Conservation (phyloP, 1,140 invertebrate species). For the Saxidomus purpurata region DNA sequence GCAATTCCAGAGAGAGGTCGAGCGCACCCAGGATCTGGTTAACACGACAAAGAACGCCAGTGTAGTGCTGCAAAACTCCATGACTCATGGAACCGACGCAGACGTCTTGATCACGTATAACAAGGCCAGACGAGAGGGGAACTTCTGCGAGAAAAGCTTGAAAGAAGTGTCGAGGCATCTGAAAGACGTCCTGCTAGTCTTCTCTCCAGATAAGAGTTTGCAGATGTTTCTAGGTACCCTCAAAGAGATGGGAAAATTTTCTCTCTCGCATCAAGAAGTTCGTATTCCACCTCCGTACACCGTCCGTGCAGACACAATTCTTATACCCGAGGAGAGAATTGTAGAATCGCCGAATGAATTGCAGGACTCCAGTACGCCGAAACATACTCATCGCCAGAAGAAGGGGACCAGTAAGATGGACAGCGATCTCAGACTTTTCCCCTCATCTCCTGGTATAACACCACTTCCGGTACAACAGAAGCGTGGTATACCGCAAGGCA, state of each 20-base stretch:
- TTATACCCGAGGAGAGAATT: slow-evolving; percentile 54
- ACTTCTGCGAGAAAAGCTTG: slow-evolving; percentile 69
- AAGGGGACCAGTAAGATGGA: slow-evolving; percentile 3
- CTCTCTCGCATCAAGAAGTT: slow-evolving; percentile 60
- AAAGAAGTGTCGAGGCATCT: slow-evolving; percentile 65
- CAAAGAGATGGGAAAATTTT: slow-evolving; percentile 68
- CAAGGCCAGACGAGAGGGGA: slow-evolving; percentile 63
- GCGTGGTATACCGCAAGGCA: slow-evolving; percentile 61
- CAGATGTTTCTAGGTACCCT: slow-evolving; percentile 65
- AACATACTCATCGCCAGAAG: slow-evolving; percentile 10
- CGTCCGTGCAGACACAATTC: slow-evolving; percentile 52
- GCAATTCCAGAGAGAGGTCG: slow-evolving; percentile 65
- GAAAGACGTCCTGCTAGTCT: slow-evolving; percentile 67
- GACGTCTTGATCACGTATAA: slow-evolving; percentile 67
- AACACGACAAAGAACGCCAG: slow-evolving; percentile 70
- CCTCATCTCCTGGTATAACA: slow-evolving; percentile 63
- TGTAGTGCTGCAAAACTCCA: slow-evolving; percentile 65
- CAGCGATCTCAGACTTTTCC: slow-evolving; percentile 51
- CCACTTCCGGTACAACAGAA: slow-evolving; percentile 43
- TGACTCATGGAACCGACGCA: slow-evolving; percentile 70
- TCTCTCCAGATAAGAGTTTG: slow-evolving; percentile 63
- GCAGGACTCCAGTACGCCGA: neutral
- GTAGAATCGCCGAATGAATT: slow-evolving; percentile 54
- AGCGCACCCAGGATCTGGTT: slow-evolving; percentile 66
- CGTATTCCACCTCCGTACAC: slow-evolving; percentile 70